Conservation (phyloP, 2,797 vertebrate species). For the Netta rufina region DNA sequence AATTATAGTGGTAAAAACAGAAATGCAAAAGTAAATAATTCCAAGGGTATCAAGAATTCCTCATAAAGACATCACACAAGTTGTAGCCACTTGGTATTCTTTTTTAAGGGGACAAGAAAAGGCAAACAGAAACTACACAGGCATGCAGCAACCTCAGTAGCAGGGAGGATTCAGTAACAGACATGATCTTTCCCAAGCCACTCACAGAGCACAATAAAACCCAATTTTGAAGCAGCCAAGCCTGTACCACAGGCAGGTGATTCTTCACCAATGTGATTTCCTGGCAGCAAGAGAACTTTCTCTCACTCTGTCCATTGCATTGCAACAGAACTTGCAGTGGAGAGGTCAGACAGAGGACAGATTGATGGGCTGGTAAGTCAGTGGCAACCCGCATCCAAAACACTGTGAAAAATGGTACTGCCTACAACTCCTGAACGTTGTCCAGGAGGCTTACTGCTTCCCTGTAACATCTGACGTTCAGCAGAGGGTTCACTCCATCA, state of each 20-base stretch:
- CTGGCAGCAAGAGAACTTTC: background rate
- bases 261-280: background rate
- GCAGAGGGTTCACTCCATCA: accelerated
- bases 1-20: background rate
- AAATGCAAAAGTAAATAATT: background rate
- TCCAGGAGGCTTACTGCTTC: background rate
- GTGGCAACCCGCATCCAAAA: background rate
- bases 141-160: background rate
- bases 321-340: background rate
- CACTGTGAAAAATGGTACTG: background rate
- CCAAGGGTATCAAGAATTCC: background rate
- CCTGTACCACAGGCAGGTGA: background rate
- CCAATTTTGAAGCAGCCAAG: accelerated
- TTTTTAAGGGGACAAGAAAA: background rate
- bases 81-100: background rate
- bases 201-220: background rate
- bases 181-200: background rate
- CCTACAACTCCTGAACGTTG: background rate
- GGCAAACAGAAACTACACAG: background rate
- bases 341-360: background rate
- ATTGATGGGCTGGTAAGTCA: background rate
- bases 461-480: background rate
- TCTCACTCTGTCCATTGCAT: background rate
- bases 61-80: background rate
- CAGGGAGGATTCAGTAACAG: background rate